These are phyloP conservation scores for Sipunculus nudus DNA, from an alignment of 2,888 invertebrate species.

Conservation along the genomic window DNA sequence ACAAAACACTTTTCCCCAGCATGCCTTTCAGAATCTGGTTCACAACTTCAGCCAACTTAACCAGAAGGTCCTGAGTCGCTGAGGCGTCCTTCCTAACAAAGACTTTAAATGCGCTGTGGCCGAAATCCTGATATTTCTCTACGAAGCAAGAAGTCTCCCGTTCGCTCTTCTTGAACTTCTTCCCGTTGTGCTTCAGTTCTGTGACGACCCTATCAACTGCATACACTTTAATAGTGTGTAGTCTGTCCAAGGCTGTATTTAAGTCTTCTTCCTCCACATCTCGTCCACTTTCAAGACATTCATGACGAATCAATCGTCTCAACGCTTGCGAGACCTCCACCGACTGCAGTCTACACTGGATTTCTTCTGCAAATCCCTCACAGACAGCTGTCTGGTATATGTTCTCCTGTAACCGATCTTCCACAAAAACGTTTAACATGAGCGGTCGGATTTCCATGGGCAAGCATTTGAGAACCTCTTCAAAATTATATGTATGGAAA, in stretches of 20 bases:
- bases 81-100: slow-evolving; percentile 23
- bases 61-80: slow-evolving; percentile 33
- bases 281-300: slow-evolving; percentile 17
- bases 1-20: slow-evolving; percentile 34
- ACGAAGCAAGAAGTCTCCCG: slow-evolving; percentile 32
- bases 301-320: slow-evolving; percentile 26
- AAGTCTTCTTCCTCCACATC: slow-evolving; percentile 23
- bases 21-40: slow-evolving; percentile 32
- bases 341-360: slow-evolving; percentile 18
- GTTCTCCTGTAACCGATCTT: slow-evolving; percentile 33
- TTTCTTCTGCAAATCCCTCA: slow-evolving; percentile 23
- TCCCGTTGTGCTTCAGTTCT: slow-evolving; percentile 22
- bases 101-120: slow-evolving; percentile 18
- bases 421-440: slow-evolving; percentile 38
- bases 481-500: slow-evolving; percentile 12
- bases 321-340: slow-evolving; percentile 27
- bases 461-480: slow-evolving; percentile 26
- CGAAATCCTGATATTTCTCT: slow-evolving; percentile 11
- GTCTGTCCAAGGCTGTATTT: slow-evolving; percentile 20
- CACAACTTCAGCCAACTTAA: slow-evolving; percentile 33
- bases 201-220: slow-evolving; percentile 24
- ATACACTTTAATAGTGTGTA: slow-evolving; percentile 30
- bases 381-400: neutral
- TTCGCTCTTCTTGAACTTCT: slow-evolving; percentile 27
- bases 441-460: slow-evolving; percentile 34